Percentiles rank a stretch among this genome's conserved stretches.
These are phyloP conservation scores for Sussaba pulchella DNA, from an alignment of 2,888 invertebrate species.

Conservation along the genomic window DNA sequence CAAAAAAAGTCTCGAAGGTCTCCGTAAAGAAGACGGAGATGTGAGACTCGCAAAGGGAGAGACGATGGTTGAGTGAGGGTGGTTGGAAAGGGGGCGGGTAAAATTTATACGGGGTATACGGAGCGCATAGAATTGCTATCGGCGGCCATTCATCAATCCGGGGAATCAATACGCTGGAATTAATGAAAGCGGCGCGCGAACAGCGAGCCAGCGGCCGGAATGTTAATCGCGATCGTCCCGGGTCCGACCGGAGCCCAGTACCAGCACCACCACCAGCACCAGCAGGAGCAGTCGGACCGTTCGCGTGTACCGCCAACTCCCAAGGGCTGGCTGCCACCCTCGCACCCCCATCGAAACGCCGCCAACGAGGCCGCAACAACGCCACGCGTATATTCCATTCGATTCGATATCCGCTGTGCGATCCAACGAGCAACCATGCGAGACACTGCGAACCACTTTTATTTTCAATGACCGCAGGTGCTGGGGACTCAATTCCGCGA, in stretches of 20 bases:
- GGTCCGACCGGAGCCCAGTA: slow-evolving; percentile 76
- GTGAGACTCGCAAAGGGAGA: too few species aligned
- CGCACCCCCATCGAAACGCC: slow-evolving; percentile 66
- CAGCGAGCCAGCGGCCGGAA: slow-evolving; percentile 84
- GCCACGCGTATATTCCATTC: slow-evolving; percentile 76
- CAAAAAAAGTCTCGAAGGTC: too few species aligned
- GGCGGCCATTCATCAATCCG: slow-evolving; percentile 84
- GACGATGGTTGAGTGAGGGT: slow-evolving; percentile 48
- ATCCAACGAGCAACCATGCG: slow-evolving; percentile 57
- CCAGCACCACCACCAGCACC: slow-evolving; percentile 56
- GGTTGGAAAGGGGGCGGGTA: slow-evolving; percentile 45
- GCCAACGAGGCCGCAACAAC: slow-evolving; percentile 70
- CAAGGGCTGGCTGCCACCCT: slow-evolving; percentile 77
- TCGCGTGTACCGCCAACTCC: slow-evolving; percentile 81
- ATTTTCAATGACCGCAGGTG: slow-evolving; percentile 71
- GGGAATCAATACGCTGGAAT: slow-evolving; percentile 85
- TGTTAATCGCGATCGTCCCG: slow-evolving; percentile 84
- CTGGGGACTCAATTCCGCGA: slow-evolving; percentile 42
- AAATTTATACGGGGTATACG: slow-evolving; percentile 73
- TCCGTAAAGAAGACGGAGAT: too few species aligned
- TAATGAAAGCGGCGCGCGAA: slow-evolving; percentile 84
- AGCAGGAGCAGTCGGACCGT: slow-evolving; percentile 62
- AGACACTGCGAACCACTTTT: slow-evolving; percentile 51
- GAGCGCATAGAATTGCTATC: slow-evolving; percentile 83
- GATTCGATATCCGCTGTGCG: slow-evolving; percentile 70